Percentiles rank a stretch among this genome's conserved stretches.
Evolutionary conservation across 2,113 vertebrate genomes (phyloP).

Genomic region (Chloropsis cyanopogon): DNA sequence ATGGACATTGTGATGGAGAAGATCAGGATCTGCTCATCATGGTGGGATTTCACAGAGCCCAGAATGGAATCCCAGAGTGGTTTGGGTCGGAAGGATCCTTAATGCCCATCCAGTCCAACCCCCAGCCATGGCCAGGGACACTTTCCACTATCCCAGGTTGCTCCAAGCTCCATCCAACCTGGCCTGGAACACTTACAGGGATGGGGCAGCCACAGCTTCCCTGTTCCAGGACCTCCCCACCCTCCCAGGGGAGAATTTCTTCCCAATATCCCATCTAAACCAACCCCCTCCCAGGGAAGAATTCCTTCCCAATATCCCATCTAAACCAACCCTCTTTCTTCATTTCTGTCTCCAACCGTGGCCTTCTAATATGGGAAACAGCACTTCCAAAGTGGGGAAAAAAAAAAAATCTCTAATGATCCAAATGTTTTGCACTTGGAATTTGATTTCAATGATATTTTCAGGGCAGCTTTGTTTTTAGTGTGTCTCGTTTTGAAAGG

Average conservation of each 20-base stretch:
- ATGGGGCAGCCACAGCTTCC: background rate
- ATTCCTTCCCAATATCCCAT: background rate
- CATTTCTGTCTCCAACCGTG: background rate
- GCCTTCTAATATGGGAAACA: background rate
- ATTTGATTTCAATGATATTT: background rate
- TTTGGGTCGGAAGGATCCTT: background rate
- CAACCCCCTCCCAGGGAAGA: background rate
- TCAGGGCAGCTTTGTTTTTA: slow-evolving; percentile 16
- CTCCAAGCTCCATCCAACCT: fast-evolving
- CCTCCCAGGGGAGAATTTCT: background rate
- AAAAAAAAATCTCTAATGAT: background rate
- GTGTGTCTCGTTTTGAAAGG: background rate
- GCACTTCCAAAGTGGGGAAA: background rate
- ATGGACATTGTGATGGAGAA: fast-evolving
- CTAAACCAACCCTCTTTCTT: background rate
- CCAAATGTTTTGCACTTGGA: background rate
- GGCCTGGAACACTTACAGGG: background rate
- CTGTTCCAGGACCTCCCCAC: background rate
- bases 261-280: background rate
- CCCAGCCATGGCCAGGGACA: background rate
- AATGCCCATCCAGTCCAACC: background rate
- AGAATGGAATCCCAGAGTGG: background rate
- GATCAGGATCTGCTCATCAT: background rate
- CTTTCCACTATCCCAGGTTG: background rate
- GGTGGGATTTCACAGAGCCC: background rate